Conservation (phyloP, 2,797 vertebrate species). For the Enteromius viviparus region DNA sequence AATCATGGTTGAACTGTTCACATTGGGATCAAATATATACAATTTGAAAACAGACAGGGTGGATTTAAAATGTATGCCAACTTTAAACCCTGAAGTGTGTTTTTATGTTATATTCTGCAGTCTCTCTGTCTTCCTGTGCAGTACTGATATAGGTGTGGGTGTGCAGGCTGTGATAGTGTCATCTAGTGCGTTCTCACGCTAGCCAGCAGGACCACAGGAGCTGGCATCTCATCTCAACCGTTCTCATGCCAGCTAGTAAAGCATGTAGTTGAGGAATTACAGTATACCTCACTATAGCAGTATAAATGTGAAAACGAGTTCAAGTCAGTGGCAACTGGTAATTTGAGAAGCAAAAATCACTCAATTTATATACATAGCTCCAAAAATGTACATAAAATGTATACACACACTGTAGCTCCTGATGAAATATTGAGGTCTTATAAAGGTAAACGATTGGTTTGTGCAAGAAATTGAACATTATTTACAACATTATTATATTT, state of each 20-base stretch:
- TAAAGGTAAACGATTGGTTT: not conserved
- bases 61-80: not conserved
- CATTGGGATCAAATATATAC: not conserved
- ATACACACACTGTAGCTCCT: not conserved
- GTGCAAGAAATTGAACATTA: not conserved
- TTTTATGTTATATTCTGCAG: constrained; percentile 12
- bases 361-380: not conserved
- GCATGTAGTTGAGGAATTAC: constrained; percentile 11
- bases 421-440: not conserved
- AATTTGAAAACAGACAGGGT: not conserved
- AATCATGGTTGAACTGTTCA: not conserved
- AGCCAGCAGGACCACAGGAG: constrained; percentile 25
- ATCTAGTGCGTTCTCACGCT: constrained; percentile 10
- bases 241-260: constrained; percentile 17
- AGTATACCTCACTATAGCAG: not conserved
- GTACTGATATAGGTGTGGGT: constrained; percentile 23
- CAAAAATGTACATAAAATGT: not conserved
- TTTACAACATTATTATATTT: not conserved
- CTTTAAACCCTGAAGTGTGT: not conserved
- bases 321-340: not conserved
- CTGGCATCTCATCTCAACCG: not conserved
- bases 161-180: constrained; percentile 30
- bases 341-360: not conserved
- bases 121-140: not conserved
- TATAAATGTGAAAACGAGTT: not conserved